Percentiles rank a stretch among this genome's conserved stretches.
Evolutionary conservation across 2,797 vertebrate species (phyloP).

Genomic region (Chaunax sp.): DNA sequence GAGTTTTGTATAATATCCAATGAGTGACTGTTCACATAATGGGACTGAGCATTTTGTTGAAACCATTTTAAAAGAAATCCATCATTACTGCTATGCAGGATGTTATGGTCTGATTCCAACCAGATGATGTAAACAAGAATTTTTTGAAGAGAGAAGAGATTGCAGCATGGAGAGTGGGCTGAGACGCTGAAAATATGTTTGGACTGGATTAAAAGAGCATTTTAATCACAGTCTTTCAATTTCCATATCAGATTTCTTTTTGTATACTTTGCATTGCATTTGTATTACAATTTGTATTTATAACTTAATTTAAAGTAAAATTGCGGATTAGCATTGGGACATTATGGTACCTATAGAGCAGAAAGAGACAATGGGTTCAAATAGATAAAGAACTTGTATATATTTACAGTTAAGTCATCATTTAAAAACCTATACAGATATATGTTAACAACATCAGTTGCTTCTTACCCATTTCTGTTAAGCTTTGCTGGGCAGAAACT

Average conservation of each 20-base stretch:
- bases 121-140: slow-evolving; percentile 39
- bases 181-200: slow-evolving; percentile 22
- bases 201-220: slow-evolving; percentile 17
- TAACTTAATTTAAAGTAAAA: not conserved
- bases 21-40: slow-evolving; percentile 44
- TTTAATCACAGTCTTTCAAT: slow-evolving; percentile 22
- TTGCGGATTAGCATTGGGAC: not conserved
- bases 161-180: slow-evolving; percentile 7
- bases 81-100: slow-evolving; percentile 34
- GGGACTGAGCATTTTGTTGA: slow-evolving; percentile 33
- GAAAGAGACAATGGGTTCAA: not conserved
- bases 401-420: not conserved
- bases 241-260: slow-evolving; percentile 22
- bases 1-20: slow-evolving; percentile 21
- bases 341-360: not conserved
- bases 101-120: slow-evolving; percentile 38
- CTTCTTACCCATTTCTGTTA: too few relatives aligned
- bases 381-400: not conserved
- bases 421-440: not conserved
- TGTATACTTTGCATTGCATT: not conserved
- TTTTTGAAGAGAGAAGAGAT: slow-evolving; percentile 30
- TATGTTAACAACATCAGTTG: not conserved
- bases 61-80: slow-evolving; percentile 41
- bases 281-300: slow-evolving; percentile 11
- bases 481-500: not conserved